These are phyloP conservation scores for Ceyx cyanopectus DNA, from an alignment of 2,113 vertebrate species.

Conservation along the genomic window DNA sequence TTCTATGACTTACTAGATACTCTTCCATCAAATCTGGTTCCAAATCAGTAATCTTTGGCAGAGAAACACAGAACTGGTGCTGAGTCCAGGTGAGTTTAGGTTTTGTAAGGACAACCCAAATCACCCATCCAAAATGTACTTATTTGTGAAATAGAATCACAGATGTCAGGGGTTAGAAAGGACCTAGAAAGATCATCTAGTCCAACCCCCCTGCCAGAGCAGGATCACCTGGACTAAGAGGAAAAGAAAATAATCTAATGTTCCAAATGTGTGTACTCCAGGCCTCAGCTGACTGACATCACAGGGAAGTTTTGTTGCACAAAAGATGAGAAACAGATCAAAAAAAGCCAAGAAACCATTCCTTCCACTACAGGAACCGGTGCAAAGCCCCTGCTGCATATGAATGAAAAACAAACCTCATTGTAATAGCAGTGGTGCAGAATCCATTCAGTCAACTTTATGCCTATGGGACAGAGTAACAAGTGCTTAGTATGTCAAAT, in stretches of 20 bases:
- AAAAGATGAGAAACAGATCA: neutral
- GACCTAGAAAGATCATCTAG: too few species aligned
- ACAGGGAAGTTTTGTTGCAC: neutral
- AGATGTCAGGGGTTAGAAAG: too few species aligned
- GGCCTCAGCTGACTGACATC: neutral
- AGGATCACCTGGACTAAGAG: neutral
- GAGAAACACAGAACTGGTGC: neutral
- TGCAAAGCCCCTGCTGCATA: neutral
- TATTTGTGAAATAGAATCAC: neutral
- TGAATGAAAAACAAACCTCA: neutral
- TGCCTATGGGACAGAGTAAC: neutral
- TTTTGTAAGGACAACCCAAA: neutral
- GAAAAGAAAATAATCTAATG: neutral
- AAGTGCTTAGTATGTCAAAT: slow-evolving; percentile 30
- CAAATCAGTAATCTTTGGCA: neutral
- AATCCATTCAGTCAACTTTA: neutral
- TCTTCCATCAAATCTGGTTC: neutral
- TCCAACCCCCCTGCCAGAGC: too few species aligned
- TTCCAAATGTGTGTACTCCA: neutral
- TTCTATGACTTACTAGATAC: neutral
- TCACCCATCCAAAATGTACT: neutral
- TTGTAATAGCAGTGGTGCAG: neutral
- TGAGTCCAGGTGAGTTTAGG: neutral
- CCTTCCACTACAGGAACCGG: neutral
- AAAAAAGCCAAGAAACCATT: neutral